Conservation (phyloP, 1,140 invertebrate genomes). For the Phocides pigmalion region DNA sequence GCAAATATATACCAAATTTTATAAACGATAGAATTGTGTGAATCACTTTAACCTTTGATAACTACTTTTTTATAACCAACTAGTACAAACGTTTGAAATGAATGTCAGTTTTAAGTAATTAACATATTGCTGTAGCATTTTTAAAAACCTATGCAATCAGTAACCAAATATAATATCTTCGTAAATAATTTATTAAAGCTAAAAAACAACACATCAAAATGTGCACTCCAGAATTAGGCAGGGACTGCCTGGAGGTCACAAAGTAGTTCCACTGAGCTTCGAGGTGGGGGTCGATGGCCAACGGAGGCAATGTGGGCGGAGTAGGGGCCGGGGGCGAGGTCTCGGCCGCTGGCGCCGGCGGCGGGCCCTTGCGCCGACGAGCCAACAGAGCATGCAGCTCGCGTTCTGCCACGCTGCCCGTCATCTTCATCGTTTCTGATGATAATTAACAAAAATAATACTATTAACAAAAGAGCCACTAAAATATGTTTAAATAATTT, state of each 20-base stretch:
- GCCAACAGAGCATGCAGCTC: conserved; percentile 54
- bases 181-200: conserved; percentile 65
- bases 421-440: neutral
- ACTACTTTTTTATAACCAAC: too few relatives aligned
- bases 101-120: too few relatives aligned
- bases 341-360: neutral
- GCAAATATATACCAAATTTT: too few relatives aligned
- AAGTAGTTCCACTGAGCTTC: conserved; percentile 56
- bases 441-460: neutral
- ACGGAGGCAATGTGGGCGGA: conserved; percentile 37
- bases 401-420: conserved; percentile 50
- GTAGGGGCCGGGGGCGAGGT: neutral
- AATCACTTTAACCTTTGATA: too few relatives aligned
- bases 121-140: too few relatives aligned
- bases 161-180: conserved; percentile 46
- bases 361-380: conserved; percentile 50
- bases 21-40: too few relatives aligned
- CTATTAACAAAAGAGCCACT: too few relatives aligned
- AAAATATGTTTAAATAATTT: too few relatives aligned
- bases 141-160: too few relatives aligned
- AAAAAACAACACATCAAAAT: conserved; percentile 44
- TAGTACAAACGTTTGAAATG: too few relatives aligned
- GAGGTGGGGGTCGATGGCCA: conserved; percentile 46
- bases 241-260: conserved; percentile 38
- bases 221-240: conserved; percentile 25